These are phyloP conservation scores for Cephalopholis sonnerati DNA, from an alignment of 2,113 vertebrate species.

Conservation along the genomic window DNA sequence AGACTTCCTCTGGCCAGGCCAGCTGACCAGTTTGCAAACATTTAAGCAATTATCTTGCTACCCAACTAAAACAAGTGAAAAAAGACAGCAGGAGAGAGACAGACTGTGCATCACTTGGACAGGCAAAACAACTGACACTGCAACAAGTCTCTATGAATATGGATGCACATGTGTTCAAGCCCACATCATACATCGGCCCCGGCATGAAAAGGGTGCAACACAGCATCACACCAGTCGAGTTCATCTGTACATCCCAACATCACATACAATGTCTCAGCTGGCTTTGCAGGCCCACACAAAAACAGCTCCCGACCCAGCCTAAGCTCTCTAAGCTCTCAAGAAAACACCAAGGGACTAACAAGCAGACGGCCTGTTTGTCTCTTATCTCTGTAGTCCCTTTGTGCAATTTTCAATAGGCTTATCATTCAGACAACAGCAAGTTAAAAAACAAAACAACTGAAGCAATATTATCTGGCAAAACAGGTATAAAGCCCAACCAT, in stretches of 20 bases:
- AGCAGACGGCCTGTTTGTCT: slow-evolving; percentile 13
- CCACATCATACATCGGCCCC: not conserved
- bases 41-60: not conserved
- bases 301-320: not conserved
- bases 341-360: slow-evolving; percentile 33
- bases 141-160: slow-evolving; percentile 3
- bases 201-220: not conserved
- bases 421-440: slow-evolving; percentile 20
- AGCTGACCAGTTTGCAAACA: not conserved
- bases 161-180: not conserved
- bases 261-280: not conserved
- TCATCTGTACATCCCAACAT: slow-evolving; percentile 13
- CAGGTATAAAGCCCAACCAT: not conserved
- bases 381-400: slow-evolving; percentile 23
- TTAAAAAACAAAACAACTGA: slow-evolving; percentile 18
- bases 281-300: slow-evolving; percentile 1
- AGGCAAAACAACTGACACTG: not conserved
- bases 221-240: not conserved
- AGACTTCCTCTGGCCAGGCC: not conserved
- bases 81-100: not conserved
- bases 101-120: not conserved
- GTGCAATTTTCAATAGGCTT: slow-evolving; percentile 15
- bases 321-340: slow-evolving; percentile 21
- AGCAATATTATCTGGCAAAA: not conserved
- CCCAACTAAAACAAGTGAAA: not conserved